Conservation (phyloP, 1,140 invertebrate species). For the Aphelenchoides avenae region DNA sequence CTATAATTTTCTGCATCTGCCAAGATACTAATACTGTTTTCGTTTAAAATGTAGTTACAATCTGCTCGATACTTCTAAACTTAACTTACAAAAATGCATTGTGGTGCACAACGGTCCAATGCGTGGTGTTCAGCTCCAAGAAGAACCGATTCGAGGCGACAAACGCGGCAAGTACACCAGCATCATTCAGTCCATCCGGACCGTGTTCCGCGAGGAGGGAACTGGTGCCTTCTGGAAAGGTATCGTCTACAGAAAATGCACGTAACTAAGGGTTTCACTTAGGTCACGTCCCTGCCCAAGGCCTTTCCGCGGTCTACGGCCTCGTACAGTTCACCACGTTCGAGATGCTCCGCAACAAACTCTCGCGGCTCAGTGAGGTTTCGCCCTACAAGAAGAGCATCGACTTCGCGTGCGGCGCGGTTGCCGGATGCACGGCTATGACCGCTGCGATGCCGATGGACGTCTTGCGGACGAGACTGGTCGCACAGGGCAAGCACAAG, state of each 20-base stretch:
- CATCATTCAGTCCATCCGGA: constrained; percentile 70
- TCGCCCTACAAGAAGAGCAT: constrained; percentile 22
- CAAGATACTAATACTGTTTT: neutral
- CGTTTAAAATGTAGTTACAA: neutral
- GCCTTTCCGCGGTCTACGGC: constrained; percentile 82
- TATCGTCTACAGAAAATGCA: neutral
- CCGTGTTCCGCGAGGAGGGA: constrained; percentile 81
- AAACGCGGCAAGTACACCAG: constrained; percentile 75
- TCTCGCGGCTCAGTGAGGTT: neutral
- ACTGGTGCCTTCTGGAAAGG: constrained; percentile 69
- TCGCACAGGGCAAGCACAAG: constrained; percentile 39
- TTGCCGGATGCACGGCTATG: constrained; percentile 75
- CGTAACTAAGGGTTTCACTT: constrained; percentile 13
- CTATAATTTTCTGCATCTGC: constrained; percentile 5
- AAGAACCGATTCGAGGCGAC: constrained; percentile 70
- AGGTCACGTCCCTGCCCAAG: constrained; percentile 85
- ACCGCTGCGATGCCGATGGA: constrained; percentile 10
- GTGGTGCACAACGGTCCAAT: neutral
- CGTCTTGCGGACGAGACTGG: constrained; percentile 18
- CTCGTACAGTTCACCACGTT: constrained; percentile 66
- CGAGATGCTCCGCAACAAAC: constrained; percentile 20
- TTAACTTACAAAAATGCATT: neutral
- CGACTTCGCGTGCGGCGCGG: constrained; percentile 74
- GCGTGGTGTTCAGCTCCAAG: constrained; percentile 83
- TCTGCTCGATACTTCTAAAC: neutral